A percentile compares a stretch with the other conserved stretches of the same genome.
These are phyloP conservation scores for Leiothrix lutea DNA, from an alignment of 2,113 vertebrate species.

Conservation along the genomic window DNA sequence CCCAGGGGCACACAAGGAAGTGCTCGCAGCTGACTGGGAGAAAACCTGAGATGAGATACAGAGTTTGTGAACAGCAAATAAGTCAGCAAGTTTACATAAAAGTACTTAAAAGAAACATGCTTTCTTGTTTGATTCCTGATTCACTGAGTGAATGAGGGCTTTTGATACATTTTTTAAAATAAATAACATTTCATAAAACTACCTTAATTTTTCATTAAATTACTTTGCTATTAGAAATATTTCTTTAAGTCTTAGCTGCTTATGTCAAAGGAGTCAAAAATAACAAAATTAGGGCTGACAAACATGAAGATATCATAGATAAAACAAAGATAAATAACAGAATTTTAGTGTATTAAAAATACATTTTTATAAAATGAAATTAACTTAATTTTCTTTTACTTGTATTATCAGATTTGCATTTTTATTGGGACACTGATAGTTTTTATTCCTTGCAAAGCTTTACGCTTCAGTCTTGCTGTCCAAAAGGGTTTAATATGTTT, in stretches of 20 bases:
- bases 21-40: not conserved
- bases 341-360: not conserved
- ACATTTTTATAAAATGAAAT: not conserved
- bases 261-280: not conserved
- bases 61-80: not conserved
- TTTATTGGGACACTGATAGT: not conserved
- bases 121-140: not conserved
- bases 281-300: not conserved
- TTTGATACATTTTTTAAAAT: not conserved
- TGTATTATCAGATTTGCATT: not conserved
- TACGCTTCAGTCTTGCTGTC: not conserved
- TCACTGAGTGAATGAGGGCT: not conserved
- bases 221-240: not conserved
- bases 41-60: not conserved
- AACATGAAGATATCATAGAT: not conserved
- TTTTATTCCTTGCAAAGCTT: not conserved
- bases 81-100: not conserved
- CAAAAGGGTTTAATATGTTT: not conserved
- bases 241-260: not conserved
- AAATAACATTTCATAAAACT: not conserved
- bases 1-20: not conserved
- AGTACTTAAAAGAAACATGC: not conserved
- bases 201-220: not conserved
- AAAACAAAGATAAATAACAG: not conserved
- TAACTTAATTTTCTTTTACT: not conserved